A percentile compares a stretch with the other conserved stretches of the same genome.
phyloP scores from a whole-genome alignment of 2,797 vertebrate species.

The Picus viridis region DNA sequence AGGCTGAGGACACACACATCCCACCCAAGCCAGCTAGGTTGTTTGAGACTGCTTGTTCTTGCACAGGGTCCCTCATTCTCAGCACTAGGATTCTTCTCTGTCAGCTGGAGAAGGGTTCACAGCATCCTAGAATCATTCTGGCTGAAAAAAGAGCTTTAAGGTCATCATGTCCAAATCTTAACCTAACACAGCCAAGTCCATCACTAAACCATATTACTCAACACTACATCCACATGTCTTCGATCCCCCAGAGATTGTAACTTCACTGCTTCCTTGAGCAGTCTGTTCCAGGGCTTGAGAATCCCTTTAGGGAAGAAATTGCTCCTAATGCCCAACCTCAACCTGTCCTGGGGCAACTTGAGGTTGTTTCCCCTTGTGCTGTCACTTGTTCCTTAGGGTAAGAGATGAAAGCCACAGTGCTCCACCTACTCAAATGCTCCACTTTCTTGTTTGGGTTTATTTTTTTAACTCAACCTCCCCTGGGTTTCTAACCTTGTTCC shows the following conservation, averaged over 20 bases:
- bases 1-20: not conserved
- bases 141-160: not conserved
- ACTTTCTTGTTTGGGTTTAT: not conserved
- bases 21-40: accelerated
- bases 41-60: no score
- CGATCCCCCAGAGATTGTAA: not conserved
- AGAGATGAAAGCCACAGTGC: not conserved
- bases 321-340: not conserved
- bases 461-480: not conserved
- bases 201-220: not conserved
- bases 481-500: not conserved
- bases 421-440: not conserved
- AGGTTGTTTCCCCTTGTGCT: not conserved
- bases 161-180: not conserved
- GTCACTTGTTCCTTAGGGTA: not conserved
- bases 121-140: not conserved
- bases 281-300: not conserved
- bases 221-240: not conserved
- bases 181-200: not conserved
- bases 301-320: not conserved
- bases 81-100: not conserved
- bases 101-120: not conserved
- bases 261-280: not conserved
- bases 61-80: no score
- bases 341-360: not conserved